Conservation (phyloP, 2,888 invertebrate species). For the Junonia oenone region DNA sequence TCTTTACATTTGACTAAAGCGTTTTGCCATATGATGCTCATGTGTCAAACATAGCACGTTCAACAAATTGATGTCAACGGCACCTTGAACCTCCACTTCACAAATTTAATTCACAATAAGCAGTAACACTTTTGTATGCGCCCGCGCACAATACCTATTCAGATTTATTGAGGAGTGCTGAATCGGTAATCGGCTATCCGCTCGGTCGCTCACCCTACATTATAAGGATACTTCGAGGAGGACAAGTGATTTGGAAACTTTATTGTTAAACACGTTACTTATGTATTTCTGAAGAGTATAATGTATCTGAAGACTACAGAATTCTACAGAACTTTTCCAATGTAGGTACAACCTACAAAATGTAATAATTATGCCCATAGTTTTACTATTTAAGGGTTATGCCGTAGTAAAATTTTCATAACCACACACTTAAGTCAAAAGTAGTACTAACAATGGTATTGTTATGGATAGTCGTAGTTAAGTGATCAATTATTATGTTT, state of each 20-base stretch:
- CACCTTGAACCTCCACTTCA: constrained; percentile 51
- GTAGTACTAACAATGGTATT: no score
- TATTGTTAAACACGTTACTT: constrained; percentile 20
- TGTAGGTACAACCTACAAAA: no score
- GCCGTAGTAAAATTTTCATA: no score
- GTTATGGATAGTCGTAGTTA: no score
- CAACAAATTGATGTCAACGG: constrained; percentile 55
- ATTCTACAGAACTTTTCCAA: no score
- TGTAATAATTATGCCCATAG: no score
- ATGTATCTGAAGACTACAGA: neutral
- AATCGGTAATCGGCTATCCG: constrained; percentile 56
- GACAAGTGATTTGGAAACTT: constrained; percentile 37
- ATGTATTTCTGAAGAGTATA: neutral
- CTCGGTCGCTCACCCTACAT: constrained; percentile 58
- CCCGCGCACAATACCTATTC: constrained; percentile 66
- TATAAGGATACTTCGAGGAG: constrained; percentile 41
- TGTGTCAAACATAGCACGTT: constrained; percentile 34
- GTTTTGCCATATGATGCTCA: constrained; percentile 12
- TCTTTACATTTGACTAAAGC: neutral
- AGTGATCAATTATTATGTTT: neutral
- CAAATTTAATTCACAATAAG: constrained; percentile 59
- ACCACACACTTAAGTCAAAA: no score
- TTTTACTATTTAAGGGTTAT: neutral
- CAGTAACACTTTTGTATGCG: constrained; percentile 59
- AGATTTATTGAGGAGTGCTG: constrained; percentile 59